These are phyloP conservation scores for Lathronympha strigana DNA, from an alignment of 2,888 invertebrate species.

Conservation along the genomic window DNA sequence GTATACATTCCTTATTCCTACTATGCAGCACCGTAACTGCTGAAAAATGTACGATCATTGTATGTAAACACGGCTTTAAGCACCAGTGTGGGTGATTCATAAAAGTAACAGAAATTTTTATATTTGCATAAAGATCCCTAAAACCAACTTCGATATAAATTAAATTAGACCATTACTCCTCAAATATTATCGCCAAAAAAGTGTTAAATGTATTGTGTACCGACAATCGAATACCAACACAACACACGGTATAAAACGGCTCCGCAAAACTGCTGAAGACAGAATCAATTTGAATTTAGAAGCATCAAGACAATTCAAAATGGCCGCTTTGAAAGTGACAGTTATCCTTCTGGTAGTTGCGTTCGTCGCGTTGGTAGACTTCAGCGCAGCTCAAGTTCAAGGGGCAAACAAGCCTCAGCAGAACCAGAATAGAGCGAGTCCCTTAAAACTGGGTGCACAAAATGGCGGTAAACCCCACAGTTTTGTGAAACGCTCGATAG, in stretches of 20 bases:
- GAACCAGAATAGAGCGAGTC: neutral
- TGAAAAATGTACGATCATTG: too few species aligned
- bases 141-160: slow-evolving; percentile 5
- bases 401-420: slow-evolving; percentile 12
- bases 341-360: slow-evolving; percentile 55
- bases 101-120: too few species aligned
- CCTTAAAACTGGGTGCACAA: neutral
- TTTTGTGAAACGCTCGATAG: slow-evolving; percentile 63
- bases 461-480: slow-evolving; percentile 45
- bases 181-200: slow-evolving; percentile 22
- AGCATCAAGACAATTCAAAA: slow-evolving; percentile 47
- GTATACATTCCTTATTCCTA: too few species aligned
- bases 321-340: slow-evolving; percentile 58
- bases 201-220: slow-evolving; percentile 44
- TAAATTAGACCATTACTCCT: slow-evolving; percentile 1
- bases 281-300: slow-evolving; percentile 36
- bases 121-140: too few species aligned
- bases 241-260: slow-evolving; percentile 45
- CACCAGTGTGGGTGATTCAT: too few species aligned
- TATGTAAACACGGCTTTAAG: too few species aligned
- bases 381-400: slow-evolving; percentile 46
- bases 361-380: slow-evolving; percentile 49
- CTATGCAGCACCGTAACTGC: too few species aligned
- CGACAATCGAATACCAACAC: slow-evolving; percentile 46
- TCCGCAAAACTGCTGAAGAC: slow-evolving; percentile 27